Evolutionary conservation across 2,113 vertebrate species (phyloP), one percentile per base, ranked within the genome.

Genomic region (Prunella himalayana): DNA sequence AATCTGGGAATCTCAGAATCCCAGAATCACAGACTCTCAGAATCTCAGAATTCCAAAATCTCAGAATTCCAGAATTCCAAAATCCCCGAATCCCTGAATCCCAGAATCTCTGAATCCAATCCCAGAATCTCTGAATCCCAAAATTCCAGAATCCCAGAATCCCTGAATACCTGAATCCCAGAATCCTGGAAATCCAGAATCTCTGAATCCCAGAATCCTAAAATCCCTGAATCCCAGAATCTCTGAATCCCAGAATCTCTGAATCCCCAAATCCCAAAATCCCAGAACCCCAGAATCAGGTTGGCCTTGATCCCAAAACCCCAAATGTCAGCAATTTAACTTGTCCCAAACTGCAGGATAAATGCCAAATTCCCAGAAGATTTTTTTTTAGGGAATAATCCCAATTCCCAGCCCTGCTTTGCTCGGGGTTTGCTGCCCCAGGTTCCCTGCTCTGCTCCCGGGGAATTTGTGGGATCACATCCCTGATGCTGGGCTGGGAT

Each of bases 41-140:
- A 42, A 20, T 10, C 6, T 3, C 17, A 13, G 16, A 60, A 14
- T 23, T 2, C 6, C 20, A 6, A 6, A n/a, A n/a, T 60, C 1
- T 0, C 37, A 5, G 28, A 23, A 57, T n/a, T 1, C 1, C 56
- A 10, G 21, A 35, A 35, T 5, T 9, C 2, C 33, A 23, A 12
- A 33, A 57, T 33, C 5, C 3, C 54, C 1, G 13, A 33, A 35
- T 23, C 14, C 2, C 22, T 18, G 22, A 21, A 42, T 15, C 2
- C 5, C 56, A 7, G 21, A 35, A 60, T 37, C 1, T 8, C n/a
- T 5, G 15, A 27, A 18, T 30, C 14, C 7, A 42, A 21, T 15
- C 9, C 5, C 42, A 7, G 25, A 11, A 37, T 59, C 3, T 2
- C 15, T 5, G 10, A 37, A 60, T 27, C 5, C 5, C 10, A 17